phyloP scores from a whole-genome alignment of 1,140 invertebrate species.

The Thaumetopoea pityocampa region DNA sequence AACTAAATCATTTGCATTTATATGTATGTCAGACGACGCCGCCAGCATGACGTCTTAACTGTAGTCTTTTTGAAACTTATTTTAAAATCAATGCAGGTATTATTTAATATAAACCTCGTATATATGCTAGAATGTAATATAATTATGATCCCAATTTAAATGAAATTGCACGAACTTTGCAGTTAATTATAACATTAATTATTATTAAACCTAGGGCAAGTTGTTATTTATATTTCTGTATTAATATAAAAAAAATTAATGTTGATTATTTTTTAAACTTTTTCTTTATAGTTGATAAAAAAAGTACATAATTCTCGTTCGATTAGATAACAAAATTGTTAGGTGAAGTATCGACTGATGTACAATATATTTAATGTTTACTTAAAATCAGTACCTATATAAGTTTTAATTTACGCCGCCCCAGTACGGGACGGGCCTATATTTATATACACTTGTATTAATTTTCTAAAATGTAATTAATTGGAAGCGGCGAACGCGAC shows the following conservation, averaged over 20 bases:
- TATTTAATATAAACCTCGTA: constrained; percentile 72
- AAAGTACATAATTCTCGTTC: constrained; percentile 76
- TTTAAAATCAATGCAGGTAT: constrained; percentile 74
- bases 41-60: constrained; percentile 42
- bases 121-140: constrained; percentile 75
- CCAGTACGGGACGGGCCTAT: constrained; percentile 40
- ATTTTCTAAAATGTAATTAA: constrained; percentile 71
- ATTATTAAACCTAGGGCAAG: constrained; percentile 74
- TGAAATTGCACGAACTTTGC: constrained; percentile 74
- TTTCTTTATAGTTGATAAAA: constrained; percentile 71
- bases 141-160: constrained; percentile 66
- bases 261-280: constrained; percentile 75
- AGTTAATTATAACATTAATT: constrained; percentile 72
- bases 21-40: constrained; percentile 34
- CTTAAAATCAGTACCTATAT: constrained; percentile 70
- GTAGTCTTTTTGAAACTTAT: constrained; percentile 63
- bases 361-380: constrained; percentile 77
- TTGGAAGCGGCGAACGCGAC: constrained; percentile 59
- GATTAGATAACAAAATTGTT: constrained; percentile 73
- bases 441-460: constrained; percentile 68
- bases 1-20: constrained; percentile 60
- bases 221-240: constrained; percentile 77
- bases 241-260: constrained; percentile 67
- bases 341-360: constrained; percentile 76
- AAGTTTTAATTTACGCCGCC: constrained; percentile 67